Evolutionary conservation across 2,113 vertebrate species (phyloP).

Genomic region (Oncorhynchus masou): DNA sequence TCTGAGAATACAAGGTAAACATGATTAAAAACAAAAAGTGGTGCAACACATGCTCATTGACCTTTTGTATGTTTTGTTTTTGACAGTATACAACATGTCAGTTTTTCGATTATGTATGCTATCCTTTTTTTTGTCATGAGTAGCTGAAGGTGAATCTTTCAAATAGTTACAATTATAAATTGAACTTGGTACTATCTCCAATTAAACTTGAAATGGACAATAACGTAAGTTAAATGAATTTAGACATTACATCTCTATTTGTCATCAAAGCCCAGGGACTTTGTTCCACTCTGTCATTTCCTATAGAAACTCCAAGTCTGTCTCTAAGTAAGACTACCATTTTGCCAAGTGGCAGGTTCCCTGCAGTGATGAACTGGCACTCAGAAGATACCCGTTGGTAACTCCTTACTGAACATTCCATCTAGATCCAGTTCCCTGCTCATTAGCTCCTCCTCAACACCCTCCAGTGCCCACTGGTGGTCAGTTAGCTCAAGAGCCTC

Average conservation of each 20-base stretch:
- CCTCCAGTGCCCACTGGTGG: slow-evolving; percentile 96
- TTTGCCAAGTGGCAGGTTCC: slow-evolving; percentile 34
- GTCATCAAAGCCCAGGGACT: slow-evolving; percentile 38
- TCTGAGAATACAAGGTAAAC: too few relatives aligned
- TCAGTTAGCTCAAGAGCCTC: slow-evolving; percentile 95
- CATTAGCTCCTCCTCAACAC: slow-evolving; percentile 96
- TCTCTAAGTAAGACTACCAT: slow-evolving; percentile 29
- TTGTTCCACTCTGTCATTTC: slow-evolving; percentile 31
- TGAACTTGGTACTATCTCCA: slow-evolving; percentile 12
- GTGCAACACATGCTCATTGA: not conserved
- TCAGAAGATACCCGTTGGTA: slow-evolving; percentile 95
- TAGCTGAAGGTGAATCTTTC: slow-evolving; percentile 4
- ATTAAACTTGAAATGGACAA: slow-evolving; percentile 35
- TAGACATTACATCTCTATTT: slow-evolving; percentile 56
- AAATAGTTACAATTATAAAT: slow-evolving; percentile 15
- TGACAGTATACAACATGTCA: not conserved
- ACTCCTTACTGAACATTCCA: slow-evolving; percentile 95
- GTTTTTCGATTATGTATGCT: not conserved
- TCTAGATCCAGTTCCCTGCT: slow-evolving; percentile 93
- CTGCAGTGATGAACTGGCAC: slow-evolving; percentile 14
- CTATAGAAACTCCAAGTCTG: not conserved
- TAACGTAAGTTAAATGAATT: slow-evolving; percentile 41
- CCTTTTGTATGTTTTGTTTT: not conserved
- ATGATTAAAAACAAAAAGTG: not conserved
- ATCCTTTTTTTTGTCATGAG: not conserved